A percentile compares a stretch with the other conserved stretches of the same genome.
phyloP scores from a whole-genome alignment of 2,888 invertebrate species.

The Cantharis lateralis region DNA sequence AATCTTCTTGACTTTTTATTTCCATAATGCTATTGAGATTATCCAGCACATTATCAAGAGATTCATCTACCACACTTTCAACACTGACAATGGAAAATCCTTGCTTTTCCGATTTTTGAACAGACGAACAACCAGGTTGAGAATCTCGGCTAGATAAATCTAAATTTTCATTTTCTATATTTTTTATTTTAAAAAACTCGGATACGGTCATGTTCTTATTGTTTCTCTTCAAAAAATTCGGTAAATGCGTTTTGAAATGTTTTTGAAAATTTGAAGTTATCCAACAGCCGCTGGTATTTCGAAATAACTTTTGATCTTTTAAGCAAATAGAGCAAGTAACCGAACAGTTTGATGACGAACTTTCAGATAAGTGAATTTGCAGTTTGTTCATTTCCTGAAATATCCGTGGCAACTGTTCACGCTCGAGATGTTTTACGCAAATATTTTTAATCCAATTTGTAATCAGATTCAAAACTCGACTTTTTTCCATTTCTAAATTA shows the following conservation, averaged over 20 bases:
- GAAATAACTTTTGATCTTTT: background rate
- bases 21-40: background rate
- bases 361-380: background rate
- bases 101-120: background rate
- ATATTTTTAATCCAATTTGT: background rate
- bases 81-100: background rate
- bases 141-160: background rate
- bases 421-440: background rate
- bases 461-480: background rate
- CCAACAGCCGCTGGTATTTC: background rate
- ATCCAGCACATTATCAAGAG: background rate
- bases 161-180: background rate
- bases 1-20: background rate
- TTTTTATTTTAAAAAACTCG: background rate
- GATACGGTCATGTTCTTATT: background rate
- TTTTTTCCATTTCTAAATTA: background rate
- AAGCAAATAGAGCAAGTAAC: background rate
- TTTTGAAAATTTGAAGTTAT: background rate
- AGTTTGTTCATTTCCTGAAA: background rate
- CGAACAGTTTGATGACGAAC: background rate
- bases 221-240: background rate
- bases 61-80: background rate
- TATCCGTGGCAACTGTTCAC: background rate
- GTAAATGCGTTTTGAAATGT: background rate
- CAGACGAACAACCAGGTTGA: background rate